Conservation (phyloP, 2,797 vertebrate genomes). For the Sitta carolinensis region DNA sequence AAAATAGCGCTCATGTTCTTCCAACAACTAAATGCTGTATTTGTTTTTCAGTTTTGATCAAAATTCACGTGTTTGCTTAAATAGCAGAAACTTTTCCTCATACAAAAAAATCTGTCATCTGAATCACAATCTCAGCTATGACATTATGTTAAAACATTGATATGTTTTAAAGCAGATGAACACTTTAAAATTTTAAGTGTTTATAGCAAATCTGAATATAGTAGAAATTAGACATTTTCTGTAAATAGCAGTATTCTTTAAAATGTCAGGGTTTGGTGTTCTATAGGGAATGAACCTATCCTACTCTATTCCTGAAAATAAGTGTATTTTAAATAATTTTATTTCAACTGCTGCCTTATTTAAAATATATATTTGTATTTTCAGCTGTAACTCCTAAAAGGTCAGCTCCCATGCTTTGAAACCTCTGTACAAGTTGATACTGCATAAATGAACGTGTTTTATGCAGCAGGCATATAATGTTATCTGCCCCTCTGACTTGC, state of each 20-base stretch:
- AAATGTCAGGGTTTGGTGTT: background rate
- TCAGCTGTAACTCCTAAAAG: background rate
- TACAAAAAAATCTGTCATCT: background rate
- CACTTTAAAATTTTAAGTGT: background rate
- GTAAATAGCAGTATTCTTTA: background rate
- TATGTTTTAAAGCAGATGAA: conserved; percentile 10
- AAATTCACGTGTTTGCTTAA: conserved; percentile 22
- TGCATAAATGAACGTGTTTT: conserved; percentile 16
- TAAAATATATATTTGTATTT: conserved; percentile 18
- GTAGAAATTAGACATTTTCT: conserved; percentile 24
- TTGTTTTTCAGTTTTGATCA: conserved; percentile 24
- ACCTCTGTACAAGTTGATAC: background rate
- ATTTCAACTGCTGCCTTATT: background rate
- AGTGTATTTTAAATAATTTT: background rate
- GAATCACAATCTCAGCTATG: background rate
- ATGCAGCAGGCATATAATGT: background rate
- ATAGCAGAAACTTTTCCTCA: background rate
- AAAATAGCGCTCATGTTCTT: background rate
- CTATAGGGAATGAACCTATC: background rate
- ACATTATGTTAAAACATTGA: background rate
- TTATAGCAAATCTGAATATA: background rate
- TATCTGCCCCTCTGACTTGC: background rate
- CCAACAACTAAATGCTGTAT: background rate
- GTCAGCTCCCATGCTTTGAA: background rate
- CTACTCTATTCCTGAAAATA: background rate